These are phyloP conservation scores for Gerris buenoi DNA, from an alignment of 1,140 invertebrate species.

Conservation along the genomic window DNA sequence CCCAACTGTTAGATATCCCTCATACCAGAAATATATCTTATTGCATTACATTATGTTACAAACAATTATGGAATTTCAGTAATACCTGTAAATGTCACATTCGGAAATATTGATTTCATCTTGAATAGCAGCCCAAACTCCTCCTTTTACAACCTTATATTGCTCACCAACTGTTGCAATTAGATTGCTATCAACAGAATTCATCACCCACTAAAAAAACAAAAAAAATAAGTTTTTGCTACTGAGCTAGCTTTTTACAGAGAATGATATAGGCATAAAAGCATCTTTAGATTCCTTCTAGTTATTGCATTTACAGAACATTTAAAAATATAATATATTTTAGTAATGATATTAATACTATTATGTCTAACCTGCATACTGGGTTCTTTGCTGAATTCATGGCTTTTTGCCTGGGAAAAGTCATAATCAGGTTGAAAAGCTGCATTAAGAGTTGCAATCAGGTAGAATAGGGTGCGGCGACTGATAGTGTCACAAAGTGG, in stretches of 20 bases:
- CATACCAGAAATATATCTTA: too few relatives aligned
- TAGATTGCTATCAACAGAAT: conserved; percentile 75
- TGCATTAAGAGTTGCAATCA: conserved; percentile 94
- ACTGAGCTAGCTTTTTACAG: too few relatives aligned
- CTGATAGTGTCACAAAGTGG: conserved; percentile 86
- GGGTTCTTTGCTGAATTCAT: conserved; percentile 92
- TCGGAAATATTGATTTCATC: conserved; percentile 77
- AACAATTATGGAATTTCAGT: too few relatives aligned
- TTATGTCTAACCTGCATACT: conserved; percentile 37
- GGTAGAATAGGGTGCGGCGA: conserved; percentile 88
- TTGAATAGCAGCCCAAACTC: conserved; percentile 82
- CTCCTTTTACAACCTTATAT: conserved; percentile 57
- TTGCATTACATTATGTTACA: too few relatives aligned
- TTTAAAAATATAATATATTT: too few relatives aligned
- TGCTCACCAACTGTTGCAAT: conserved; percentile 70
- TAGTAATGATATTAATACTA: too few relatives aligned
- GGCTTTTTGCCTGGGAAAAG: conserved; percentile 93
- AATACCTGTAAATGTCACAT: conserved; percentile 90
- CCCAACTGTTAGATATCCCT: too few relatives aligned
- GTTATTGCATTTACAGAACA: too few relatives aligned
- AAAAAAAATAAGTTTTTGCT: too few relatives aligned
- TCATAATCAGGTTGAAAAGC: conserved; percentile 95
- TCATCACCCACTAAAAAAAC: conserved; percentile 71
- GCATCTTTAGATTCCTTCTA: too few relatives aligned
- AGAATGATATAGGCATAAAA: too few relatives aligned